phyloP scores from a whole-genome alignment of 2,113 vertebrate species.

The Coryphaenoides rupestris region DNA sequence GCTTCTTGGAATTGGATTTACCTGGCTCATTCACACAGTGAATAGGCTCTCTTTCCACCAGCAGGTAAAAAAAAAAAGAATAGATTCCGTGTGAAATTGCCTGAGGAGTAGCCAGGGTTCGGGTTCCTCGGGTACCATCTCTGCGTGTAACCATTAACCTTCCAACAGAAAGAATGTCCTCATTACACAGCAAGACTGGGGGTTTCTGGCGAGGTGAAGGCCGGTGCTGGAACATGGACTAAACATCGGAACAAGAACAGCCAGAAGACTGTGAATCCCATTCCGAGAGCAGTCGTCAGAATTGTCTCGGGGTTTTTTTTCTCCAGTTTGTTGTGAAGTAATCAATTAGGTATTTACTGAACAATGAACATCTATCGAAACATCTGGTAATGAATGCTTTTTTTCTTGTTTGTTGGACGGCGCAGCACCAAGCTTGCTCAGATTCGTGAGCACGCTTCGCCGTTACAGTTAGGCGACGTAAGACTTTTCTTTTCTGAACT shows the following conservation, averaged over 20 bases:
- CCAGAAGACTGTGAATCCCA: slow-evolving; percentile 6
- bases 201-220: slow-evolving; percentile 10
- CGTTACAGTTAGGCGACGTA: not conserved
- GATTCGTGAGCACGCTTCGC: not conserved
- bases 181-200: slow-evolving; percentile 53
- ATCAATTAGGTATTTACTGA: not conserved
- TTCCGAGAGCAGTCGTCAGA: not conserved
- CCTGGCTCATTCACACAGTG: slow-evolving; percentile 75
- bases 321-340: not conserved
- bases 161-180: slow-evolving; percentile 68
- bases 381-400: not conserved
- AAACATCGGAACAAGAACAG: slow-evolving; percentile 29
- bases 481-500: too few relatives aligned
- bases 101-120: slow-evolving; percentile 61
- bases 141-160: slow-evolving; percentile 65
- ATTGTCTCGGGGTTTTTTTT: not conserved
- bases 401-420: not conserved
- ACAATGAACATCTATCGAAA: not conserved
- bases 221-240: not conserved
- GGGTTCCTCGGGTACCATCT: slow-evolving; percentile 53
- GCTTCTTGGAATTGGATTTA: slow-evolving; percentile 80
- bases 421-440: not conserved
- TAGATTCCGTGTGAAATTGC: slow-evolving; percentile 74
- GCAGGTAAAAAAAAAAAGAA: slow-evolving; percentile 43
- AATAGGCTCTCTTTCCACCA: slow-evolving; percentile 66